Base-by-base conservation (phyloP, 1,140 invertebrate genomes). In the honey bee (Apis mellifera) region DNA sequence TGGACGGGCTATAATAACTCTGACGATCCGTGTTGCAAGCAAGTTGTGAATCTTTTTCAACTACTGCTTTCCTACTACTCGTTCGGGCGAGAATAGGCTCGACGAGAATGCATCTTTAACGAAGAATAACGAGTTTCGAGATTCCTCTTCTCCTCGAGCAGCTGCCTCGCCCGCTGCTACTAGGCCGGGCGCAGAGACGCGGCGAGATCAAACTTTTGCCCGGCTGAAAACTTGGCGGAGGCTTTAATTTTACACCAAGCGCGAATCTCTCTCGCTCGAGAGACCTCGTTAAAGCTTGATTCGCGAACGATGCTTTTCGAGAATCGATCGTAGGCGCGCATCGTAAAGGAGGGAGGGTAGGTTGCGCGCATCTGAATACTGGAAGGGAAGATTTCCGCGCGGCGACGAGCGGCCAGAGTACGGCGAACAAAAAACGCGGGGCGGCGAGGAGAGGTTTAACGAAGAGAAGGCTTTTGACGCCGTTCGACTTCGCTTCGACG, bases 391-490 rank as follows among this genome's bases (percentile, higher is more conserved):
- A 42, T 68, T 32, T 11, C 4, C 21, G 12, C 42, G 42, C n/a
- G 17, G 42, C 57, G 75, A 57, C 26, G 64, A 68, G 21, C 9
- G 62, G 26, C 62, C 13, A 17, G 9, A 48, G 65, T 4, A 15
- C 17, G 15, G 57, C 13, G 62, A 26, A 77, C 82, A 50, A 15
- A 23, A 62, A n/a, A 19, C 3, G 50, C 59, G 62, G 9, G 11
- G 2, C 9, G 62, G 26, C 62, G 62, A 64, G 23, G n/a, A 23
- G 57, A 62, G 75, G 54, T 78, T 62, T 84, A 78, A 78, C 78
- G 64, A 88, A 88, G 73, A 55, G 54, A n/a, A 57, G 32, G 60
- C 81, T 80, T 77, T 81, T 72, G 59, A 74, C 54, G 72, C 19
- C n/a, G 32, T 21, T 15, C 9, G 42, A 59, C 48, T 26, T 54